These are phyloP conservation scores for Alethe diademata DNA, from an alignment of 2,113 vertebrate species.

Conservation along the genomic window DNA sequence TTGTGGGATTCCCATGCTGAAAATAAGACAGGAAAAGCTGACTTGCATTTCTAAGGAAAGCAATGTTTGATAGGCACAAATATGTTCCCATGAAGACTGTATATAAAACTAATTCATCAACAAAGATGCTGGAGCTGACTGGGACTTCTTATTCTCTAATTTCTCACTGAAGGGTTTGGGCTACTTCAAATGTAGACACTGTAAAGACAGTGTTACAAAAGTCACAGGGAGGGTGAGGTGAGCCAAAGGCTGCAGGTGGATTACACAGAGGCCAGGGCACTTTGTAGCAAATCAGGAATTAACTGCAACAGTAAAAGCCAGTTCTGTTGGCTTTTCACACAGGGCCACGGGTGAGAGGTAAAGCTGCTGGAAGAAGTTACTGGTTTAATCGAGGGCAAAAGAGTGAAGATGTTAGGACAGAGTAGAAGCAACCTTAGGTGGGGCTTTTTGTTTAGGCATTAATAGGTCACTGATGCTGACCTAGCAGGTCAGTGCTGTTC, in stretches of 20 bases:
- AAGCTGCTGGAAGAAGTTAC: neutral
- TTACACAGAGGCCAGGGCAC: neutral
- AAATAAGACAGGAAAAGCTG: neutral
- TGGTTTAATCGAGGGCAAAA: neutral
- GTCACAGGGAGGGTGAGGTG: neutral
- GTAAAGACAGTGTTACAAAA: neutral
- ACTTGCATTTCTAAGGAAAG: neutral
- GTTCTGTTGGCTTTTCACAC: neutral
- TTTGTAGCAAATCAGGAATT: neutral
- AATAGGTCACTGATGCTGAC: neutral
- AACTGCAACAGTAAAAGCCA: neutral
- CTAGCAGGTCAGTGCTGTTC: neutral
- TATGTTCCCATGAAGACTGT: neutral
- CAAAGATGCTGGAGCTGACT: neutral
- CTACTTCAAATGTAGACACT: neutral
- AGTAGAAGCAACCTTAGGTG: neutral
- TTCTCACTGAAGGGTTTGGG: neutral
- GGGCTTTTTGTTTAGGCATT: neutral
- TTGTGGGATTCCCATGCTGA: neutral
- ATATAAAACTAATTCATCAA: neutral
- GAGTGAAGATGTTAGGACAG: neutral
- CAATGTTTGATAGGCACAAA: neutral
- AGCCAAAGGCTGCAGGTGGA: neutral
- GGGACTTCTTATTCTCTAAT: neutral
- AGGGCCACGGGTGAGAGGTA: neutral